These are phyloP conservation scores for Sipha maydis DNA, from an alignment of 2,888 invertebrate genomes.

Conservation along the genomic window DNA sequence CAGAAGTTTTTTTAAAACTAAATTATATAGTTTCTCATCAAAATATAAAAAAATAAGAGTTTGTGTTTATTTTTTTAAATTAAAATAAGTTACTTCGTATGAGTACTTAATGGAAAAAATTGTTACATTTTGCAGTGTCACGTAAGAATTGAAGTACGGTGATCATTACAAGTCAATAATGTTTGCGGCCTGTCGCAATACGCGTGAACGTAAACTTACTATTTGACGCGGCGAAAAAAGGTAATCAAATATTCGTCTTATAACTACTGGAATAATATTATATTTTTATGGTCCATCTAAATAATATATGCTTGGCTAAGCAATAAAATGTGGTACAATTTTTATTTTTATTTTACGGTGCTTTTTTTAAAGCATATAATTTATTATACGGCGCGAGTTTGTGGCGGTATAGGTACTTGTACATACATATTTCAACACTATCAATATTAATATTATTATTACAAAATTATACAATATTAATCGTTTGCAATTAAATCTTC, in stretches of 20 bases:
- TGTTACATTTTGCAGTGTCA: not conserved
- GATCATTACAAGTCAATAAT: not conserved
- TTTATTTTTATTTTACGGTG: not conserved
- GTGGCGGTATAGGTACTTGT: too few relatives aligned
- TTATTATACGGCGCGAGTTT: not conserved
- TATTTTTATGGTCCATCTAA: not conserved
- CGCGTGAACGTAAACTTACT: slow-evolving; percentile 23
- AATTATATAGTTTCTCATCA: not conserved
- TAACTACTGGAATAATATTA: not conserved
- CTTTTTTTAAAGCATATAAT: not conserved
- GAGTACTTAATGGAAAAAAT: not conserved
- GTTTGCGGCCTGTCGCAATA: not conserved
- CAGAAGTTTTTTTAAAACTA: not conserved
- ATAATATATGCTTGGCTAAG: not conserved
- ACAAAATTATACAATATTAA: too few relatives aligned
- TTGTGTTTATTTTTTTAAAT: not conserved
- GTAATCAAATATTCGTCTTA: not conserved
- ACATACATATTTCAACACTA: too few relatives aligned
- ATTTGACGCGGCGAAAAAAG: not conserved
- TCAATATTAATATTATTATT: too few relatives aligned
- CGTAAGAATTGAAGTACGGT: not conserved
- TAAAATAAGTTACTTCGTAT: not conserved
- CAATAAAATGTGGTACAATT: not conserved
- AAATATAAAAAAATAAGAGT: not conserved
- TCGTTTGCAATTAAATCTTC: too few relatives aligned